phyloP scores from a whole-genome alignment of 2,113 vertebrate genomes.

The Marmota flaviventris region DNA sequence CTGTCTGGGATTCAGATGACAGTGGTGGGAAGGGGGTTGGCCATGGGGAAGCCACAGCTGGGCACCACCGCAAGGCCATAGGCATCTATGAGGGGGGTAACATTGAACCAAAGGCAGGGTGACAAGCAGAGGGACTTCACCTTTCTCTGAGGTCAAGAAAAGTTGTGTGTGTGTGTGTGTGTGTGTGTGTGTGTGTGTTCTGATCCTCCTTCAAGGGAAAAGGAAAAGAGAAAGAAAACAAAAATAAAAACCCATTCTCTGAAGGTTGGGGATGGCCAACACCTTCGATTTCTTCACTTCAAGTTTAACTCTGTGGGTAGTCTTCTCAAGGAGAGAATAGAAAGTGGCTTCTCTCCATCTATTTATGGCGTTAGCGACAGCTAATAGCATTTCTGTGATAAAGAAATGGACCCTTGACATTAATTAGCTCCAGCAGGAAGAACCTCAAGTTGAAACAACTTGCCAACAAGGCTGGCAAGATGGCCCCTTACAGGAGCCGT shows the following conservation, averaged over 20 bases:
- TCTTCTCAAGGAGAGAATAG: not conserved
- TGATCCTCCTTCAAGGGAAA: not conserved
- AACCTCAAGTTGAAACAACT: not conserved
- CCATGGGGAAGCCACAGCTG: not conserved
- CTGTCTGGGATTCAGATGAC: not conserved
- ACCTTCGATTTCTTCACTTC: not conserved
- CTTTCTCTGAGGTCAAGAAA: not conserved
- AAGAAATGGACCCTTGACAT: not conserved
- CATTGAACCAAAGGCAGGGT: not conserved
- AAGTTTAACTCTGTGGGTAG: not conserved
- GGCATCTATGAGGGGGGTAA: not conserved
- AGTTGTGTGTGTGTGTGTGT: not conserved
- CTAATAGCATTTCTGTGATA: not conserved
- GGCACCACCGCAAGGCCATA: fast-evolving
- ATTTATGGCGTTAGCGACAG: not conserved
- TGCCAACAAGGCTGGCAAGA: not conserved
- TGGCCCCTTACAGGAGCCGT: not conserved
- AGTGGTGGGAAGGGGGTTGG: not conserved
- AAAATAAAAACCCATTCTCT: not conserved
- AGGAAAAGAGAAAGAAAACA: not conserved
- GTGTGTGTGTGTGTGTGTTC: not conserved
- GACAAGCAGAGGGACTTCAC: not conserved
- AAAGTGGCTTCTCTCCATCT: not conserved
- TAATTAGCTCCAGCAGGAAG: not conserved
- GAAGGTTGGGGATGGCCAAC: not conserved